Evolutionary conservation across 2,113 vertebrate species (phyloP), one percentile per base, ranked within the genome.

Genomic region (Lutjanus erythropterus): DNA sequence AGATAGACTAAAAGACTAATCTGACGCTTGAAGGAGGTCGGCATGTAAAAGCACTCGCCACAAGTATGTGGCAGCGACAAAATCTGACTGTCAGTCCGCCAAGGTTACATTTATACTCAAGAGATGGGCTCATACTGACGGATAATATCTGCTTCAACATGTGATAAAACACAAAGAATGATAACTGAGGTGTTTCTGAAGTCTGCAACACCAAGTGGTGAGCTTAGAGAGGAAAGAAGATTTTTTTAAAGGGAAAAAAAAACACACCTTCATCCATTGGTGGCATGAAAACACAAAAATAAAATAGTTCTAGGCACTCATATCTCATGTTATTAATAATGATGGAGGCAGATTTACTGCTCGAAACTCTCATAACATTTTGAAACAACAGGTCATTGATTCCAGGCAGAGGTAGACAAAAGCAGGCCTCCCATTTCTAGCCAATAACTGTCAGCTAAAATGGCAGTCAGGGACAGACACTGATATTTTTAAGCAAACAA

Each of bases 1-100:
- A 50, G 75, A 77, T 60, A 44, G 68, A 66, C 50, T 84, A 46
- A 47, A n/a, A 78, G 55, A 69, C 58, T 71, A 80, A 84, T 88
- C 71, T 83, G 69, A 69, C 55, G 69, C 52, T 29, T 75, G 25
- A 75, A 31, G 21, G 25, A 61, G 6, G 84, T 72, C 49, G 29
- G 39, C 16, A 68, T 19, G 56, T 68, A 69, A 79, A 73, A 82
- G 37, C 41, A 23, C 55, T 78, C 27, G 49, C 47, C 72, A 80
- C 23, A 68, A 69, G 60, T 33, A 14, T 62, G 33, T 72, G 50
- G n/a, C 16, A 21, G 58, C 15, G 59, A 58, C 35, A 35, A 44
- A 77, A 67, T 50, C 41, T 35, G 47, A 67, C 31, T 31, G 27
- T 58, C 64, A 61, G 27, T 75, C 35, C 55, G 52, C 33, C 52